Conservation (phyloP, 64 coral and sea anemone genomes). For the Platygyra sinensis region DNA sequence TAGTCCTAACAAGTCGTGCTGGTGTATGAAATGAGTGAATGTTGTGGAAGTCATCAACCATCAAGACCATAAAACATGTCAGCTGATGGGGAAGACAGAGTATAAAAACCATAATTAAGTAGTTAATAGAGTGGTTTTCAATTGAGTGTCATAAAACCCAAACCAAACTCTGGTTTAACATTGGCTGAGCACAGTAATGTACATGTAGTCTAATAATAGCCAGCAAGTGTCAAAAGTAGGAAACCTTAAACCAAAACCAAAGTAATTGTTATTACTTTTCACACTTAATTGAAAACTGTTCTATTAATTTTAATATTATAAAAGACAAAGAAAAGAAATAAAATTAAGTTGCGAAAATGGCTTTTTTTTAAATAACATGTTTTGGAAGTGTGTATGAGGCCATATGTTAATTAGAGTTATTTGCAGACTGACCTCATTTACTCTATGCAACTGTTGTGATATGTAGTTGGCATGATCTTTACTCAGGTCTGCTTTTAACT, state of each 20-base stretch:
- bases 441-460: not conserved
- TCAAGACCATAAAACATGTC: not conserved
- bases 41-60: conserved; percentile 21
- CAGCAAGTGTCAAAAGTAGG: no score
- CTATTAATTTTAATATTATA: no score
- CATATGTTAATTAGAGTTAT: not conserved
- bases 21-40: conserved; percentile 6
- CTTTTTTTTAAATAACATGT: not conserved
- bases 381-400: not conserved
- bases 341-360: no score
- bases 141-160: not conserved
- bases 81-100: not conserved
- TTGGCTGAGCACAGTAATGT: no score
- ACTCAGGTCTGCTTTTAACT: not conserved
- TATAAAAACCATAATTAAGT: not conserved
- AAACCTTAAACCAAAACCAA: no score
- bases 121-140: not conserved
- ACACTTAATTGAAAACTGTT: no score
- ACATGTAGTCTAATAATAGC: no score
- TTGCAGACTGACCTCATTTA: not conserved
- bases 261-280: no score
- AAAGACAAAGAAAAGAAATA: no score
- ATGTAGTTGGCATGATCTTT: not conserved
- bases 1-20: not conserved
- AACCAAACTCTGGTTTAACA: no score